Evolutionary conservation across 2,113 vertebrate genomes (phyloP).

Genomic region (Perccottus glenii): DNA sequence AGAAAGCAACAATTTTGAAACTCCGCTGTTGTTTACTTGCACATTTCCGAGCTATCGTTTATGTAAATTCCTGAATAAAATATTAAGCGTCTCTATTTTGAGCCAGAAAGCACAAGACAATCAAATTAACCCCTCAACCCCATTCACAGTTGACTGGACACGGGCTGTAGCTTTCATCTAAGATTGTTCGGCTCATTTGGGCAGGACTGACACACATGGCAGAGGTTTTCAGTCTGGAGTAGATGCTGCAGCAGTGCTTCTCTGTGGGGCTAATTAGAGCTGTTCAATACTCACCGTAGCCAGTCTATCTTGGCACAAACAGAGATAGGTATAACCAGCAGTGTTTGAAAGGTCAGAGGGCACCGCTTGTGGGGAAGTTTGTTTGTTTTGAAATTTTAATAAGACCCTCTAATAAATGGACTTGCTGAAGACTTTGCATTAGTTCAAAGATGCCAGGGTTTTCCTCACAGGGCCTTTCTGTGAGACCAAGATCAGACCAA

Average conservation of each 20-base stretch:
- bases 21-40: no score
- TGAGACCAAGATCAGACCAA: no score
- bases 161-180: neutral
- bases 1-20: no score
- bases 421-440: neutral
- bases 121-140: neutral
- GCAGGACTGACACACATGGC: neutral
- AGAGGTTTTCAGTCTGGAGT: neutral
- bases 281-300: neutral
- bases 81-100: neutral
- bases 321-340: neutral
- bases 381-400: neutral
- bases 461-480: no score
- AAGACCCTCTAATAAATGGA: neutral
- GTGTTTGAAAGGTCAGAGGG: neutral
- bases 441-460: no score
- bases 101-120: neutral
- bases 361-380: neutral
- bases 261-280: neutral
- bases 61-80: neutral
- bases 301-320: neutral
- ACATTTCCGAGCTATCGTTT: neutral
- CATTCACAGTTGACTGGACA: neutral
- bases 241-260: neutral
- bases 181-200: neutral